Evolutionary conservation across 1,140 invertebrate genomes (phyloP).

Genomic region (Goniozus legneri): DNA sequence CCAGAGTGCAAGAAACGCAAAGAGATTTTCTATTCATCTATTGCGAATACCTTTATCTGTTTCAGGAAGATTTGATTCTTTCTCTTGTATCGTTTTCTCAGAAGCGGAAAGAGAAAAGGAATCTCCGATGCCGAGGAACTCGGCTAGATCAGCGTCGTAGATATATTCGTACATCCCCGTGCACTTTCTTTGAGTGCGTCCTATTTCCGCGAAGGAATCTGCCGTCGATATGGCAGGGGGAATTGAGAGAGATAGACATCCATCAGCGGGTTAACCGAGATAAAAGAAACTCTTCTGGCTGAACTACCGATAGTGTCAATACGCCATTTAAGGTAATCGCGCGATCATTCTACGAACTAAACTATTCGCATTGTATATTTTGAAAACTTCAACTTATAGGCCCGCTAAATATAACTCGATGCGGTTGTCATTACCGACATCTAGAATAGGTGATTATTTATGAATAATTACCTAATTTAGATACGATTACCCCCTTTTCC

Average conservation of each 20-base stretch:
- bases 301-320: constrained; percentile 35
- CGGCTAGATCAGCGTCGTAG: constrained; percentile 3
- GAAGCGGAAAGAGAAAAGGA: not conserved
- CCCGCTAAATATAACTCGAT: constrained; percentile 11
- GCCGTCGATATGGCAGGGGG: constrained; percentile 9
- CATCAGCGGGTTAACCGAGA: constrained; percentile 42
- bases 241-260: constrained; percentile 36
- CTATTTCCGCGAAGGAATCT: not conserved
- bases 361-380: not conserved
- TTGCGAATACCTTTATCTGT: too few relatives aligned
- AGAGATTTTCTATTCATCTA: too few relatives aligned
- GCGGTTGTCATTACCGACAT: constrained; percentile 15
- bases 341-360: not conserved
- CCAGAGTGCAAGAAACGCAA: too few relatives aligned
- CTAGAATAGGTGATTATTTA: constrained; percentile 16
- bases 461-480: constrained; percentile 21
- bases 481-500: too few relatives aligned
- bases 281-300: constrained; percentile 36
- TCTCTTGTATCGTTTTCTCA: not conserved
- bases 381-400: not conserved
- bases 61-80: too few relatives aligned
- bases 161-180: constrained; percentile 14
- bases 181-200: not conserved
- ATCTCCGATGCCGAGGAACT: not conserved
- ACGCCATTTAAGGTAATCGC: constrained; percentile 39